Percentiles rank a stretch among this genome's conserved stretches.
These are phyloP conservation scores for Trichoplusia ni DNA, from an alignment of 1,140 invertebrate species.

Conservation along the genomic window DNA sequence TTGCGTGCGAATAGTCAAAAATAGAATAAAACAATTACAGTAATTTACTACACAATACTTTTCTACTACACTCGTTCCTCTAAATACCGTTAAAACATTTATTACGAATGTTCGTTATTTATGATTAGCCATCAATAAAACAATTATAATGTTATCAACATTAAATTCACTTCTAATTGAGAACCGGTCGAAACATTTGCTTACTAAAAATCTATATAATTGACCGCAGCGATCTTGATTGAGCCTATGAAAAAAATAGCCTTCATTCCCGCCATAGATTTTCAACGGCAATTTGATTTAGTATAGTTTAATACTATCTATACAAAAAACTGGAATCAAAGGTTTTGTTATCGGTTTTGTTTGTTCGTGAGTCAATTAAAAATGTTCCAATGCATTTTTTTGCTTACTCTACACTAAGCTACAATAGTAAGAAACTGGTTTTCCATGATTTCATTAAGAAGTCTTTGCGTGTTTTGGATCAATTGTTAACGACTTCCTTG, in stretches of 20 bases:
- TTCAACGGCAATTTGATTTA: slow-evolving; percentile 29
- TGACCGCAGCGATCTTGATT: slow-evolving; percentile 28
- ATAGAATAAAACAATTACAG: too few relatives aligned
- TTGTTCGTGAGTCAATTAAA: slow-evolving; percentile 17
- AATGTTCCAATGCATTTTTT: slow-evolving; percentile 12
- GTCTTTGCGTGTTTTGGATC: slow-evolving; percentile 4
- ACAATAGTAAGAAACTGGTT: not conserved
- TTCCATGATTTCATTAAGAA: slow-evolving; percentile 1
- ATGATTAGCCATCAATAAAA: slow-evolving; percentile 28
- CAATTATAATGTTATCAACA: slow-evolving; percentile 26
- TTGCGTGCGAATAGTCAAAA: too few relatives aligned
- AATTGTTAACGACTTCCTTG: slow-evolving; percentile 16
- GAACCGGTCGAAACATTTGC: slow-evolving; percentile 24
- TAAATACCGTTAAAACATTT: slow-evolving; percentile 27
- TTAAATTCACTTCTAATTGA: slow-evolving; percentile 21
- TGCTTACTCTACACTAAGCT: not conserved
- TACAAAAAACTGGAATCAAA: slow-evolving; percentile 8
- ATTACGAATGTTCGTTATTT: slow-evolving; percentile 22
- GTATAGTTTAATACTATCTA: slow-evolving; percentile 16
- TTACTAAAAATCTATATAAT: slow-evolving; percentile 33
- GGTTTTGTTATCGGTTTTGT: slow-evolving; percentile 10
- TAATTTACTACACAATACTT: not conserved
- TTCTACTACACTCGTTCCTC: not conserved
- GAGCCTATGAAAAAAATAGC: slow-evolving; percentile 23
- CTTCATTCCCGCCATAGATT: slow-evolving; percentile 21